A percentile compares a stretch with the other conserved stretches of the same genome.
Evolutionary conservation across 1,140 invertebrate species (phyloP).

Genomic region (Drepana arcuata): DNA sequence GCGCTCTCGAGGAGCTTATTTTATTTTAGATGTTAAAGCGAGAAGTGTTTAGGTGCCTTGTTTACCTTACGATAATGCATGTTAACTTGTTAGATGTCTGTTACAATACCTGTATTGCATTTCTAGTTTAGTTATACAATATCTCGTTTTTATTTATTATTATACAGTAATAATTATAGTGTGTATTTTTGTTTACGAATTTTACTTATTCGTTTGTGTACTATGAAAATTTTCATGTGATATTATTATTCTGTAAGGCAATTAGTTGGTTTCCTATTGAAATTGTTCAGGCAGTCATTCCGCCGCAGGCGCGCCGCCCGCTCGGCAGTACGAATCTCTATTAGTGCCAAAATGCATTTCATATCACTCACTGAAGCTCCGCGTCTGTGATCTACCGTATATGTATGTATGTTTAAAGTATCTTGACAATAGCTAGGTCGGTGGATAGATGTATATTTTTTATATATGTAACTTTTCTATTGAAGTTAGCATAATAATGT

Average conservation of each 20-base stretch:
- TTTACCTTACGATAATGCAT: slow-evolving; percentile 63
- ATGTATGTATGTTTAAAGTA: slow-evolving; percentile 33
- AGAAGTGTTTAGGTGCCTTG: slow-evolving; percentile 49
- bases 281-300: slow-evolving; percentile 42
- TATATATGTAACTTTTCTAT: slow-evolving; percentile 63
- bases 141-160: slow-evolving; percentile 63
- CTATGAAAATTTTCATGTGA: slow-evolving; percentile 64
- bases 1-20: slow-evolving; percentile 12
- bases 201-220: slow-evolving; percentile 59
- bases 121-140: slow-evolving; percentile 66
- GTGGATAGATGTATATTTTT: slow-evolving; percentile 53
- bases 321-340: slow-evolving; percentile 38
- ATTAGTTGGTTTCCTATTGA: slow-evolving; percentile 39
- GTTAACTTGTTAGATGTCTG: slow-evolving; percentile 41
- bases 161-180: slow-evolving; percentile 55
- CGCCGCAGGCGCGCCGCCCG: slow-evolving; percentile 7
- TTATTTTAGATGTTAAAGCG: slow-evolving; percentile 14
- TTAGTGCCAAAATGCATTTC: slow-evolving; percentile 62
- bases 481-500: slow-evolving; percentile 50
- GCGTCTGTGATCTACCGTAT: slow-evolving; percentile 50
- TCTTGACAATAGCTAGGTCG: slow-evolving; percentile 37
- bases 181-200: slow-evolving; percentile 61
- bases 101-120: slow-evolving; percentile 60
- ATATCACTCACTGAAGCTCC: slow-evolving; percentile 28
- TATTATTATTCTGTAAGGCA: slow-evolving; percentile 60